Evolutionary conservation across 1,140 invertebrate species (phyloP), one percentile per base, ranked within the genome.

Genomic region (Monomorium pharaonis): DNA sequence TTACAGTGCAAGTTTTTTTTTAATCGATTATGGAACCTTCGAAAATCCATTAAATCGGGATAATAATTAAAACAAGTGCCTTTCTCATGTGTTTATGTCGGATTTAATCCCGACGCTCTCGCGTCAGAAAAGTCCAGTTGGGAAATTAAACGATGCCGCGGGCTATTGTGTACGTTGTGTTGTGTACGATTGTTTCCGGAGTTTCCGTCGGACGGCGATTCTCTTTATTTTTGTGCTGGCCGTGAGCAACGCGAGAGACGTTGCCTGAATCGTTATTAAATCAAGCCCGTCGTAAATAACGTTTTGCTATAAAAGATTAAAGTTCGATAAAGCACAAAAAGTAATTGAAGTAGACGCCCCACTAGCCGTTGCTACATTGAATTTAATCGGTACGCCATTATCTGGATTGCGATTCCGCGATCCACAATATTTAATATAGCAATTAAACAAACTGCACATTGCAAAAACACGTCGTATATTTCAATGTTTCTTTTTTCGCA

Each of bases 281-380:
- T 94, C 92, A 93, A 91, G 84, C 90, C 87, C 87, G 84, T 91
- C 90, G 88, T 92, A 92, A 94, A 93, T 93, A 94, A 93, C 88
- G 90, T 83, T 85, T 65, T 83, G 63, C 83, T 87, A 58, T 58
- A 72, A 83, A 83, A 83, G 78, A 83, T 83, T 83, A 83, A 83
- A 83, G 78, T 74, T 83, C 65, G 67, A 83, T 58, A 83, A 83
- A 83, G 51, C 67, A 27, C 78, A 56, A 74, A 58, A 58, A 72
- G 51, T 83, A 83, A 83, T 83, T 83, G 67, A 83, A 83, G 78
- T 60, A 72, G 78, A 72, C 65, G 51, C 67, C 67, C 54, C 37
- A 49, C 51, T 72, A 72, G 78, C 18, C 49, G 49, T 56, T 67
- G 37, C 51, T 58, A 72, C 51, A 83, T 83, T 58, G 78, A 74